These are phyloP conservation scores for Conus ventricosus DNA, from an alignment of 1,140 invertebrate genomes.

Conservation along the genomic window DNA sequence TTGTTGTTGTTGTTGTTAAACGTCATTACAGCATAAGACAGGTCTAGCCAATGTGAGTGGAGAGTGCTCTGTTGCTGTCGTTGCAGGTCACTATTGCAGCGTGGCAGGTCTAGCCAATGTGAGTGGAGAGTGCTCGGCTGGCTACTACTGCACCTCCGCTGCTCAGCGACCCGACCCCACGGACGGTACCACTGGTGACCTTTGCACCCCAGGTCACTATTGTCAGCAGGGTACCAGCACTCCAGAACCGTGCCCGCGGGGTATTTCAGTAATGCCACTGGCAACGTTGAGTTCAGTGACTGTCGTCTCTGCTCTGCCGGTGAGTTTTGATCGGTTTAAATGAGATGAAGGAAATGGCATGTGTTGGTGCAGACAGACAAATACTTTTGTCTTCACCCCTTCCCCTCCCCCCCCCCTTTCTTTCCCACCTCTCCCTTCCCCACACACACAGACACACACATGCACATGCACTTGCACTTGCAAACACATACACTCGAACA, in stretches of 20 bases:
- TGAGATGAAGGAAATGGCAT: too few species aligned
- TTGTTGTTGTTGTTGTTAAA: not conserved
- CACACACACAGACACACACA: too few species aligned
- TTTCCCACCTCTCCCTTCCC: too few species aligned
- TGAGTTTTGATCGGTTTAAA: slow-evolving; percentile 33
- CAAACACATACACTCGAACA: too few species aligned
- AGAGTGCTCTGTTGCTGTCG: slow-evolving; percentile 54
- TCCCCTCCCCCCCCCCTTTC: too few species aligned
- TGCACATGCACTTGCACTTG: too few species aligned
- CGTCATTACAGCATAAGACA: not conserved
- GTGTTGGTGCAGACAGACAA: too few species aligned
- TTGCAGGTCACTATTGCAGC: slow-evolving; percentile 67
- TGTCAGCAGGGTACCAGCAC: slow-evolving; percentile 59
- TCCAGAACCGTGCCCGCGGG: slow-evolving; percentile 60
- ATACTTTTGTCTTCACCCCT: too few species aligned
- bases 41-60: slow-evolving; percentile 53
- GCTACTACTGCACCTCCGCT: slow-evolving; percentile 66
- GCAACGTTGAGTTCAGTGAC: slow-evolving; percentile 57
- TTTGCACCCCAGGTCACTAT: slow-evolving; percentile 64
- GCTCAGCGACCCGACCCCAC: slow-evolving; percentile 60
- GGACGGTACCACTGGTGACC: slow-evolving; percentile 63
- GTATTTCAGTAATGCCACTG: slow-evolving; percentile 64
- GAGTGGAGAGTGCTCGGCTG: slow-evolving; percentile 63
- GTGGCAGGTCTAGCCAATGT: slow-evolving; percentile 57
- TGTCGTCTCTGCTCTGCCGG: slow-evolving; percentile 67